A percentile compares a stretch with the other conserved stretches of the same genome.
phyloP scores from a whole-genome alignment of 2,888 invertebrate genomes.

The Corythucha ciliata region DNA sequence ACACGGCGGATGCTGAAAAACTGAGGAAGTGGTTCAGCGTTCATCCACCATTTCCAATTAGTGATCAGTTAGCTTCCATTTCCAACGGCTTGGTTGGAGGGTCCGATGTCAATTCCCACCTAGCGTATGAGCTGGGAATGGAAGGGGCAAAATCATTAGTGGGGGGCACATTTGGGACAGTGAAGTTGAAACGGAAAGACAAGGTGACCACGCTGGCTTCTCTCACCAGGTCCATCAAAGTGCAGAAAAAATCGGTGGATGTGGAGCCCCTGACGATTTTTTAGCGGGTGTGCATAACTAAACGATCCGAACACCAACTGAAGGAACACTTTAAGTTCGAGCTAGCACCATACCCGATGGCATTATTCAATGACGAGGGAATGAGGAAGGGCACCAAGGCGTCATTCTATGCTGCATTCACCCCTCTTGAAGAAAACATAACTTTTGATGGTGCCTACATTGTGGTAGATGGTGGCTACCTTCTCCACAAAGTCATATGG shows the following conservation, averaged over 20 bases:
- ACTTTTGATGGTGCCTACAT: too few species aligned
- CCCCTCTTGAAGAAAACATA: conserved; percentile 9
- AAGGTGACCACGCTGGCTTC: conserved; percentile 18
- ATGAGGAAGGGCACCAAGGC: conserved; percentile 32
- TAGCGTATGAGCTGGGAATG: conserved; percentile 29
- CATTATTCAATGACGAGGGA: conserved; percentile 22
- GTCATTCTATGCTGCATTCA: conserved; percentile 21
- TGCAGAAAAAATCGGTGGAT: conserved; percentile 7
- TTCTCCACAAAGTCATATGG: conserved; percentile 22
- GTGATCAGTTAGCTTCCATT: conserved; percentile 22
- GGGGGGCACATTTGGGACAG: conserved; percentile 25
- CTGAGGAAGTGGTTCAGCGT: conserved; percentile 32
- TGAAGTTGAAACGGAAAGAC: conserved; percentile 15
- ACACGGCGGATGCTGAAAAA: conserved; percentile 31
- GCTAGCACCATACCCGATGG: conserved; percentile 32
- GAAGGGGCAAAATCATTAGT: conserved; percentile 26
- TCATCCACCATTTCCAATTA: conserved; percentile 33
- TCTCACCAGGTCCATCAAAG: conserved; percentile 19
- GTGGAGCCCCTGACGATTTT: conserved; percentile 34
- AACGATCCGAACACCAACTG: conserved; percentile 35
- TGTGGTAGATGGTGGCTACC: conserved; percentile 12
- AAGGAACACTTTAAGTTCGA: conserved; percentile 31
- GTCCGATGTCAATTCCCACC: conserved; percentile 31
- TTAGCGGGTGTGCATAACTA: conserved; percentile 32
- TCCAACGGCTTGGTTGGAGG: conserved; percentile 31